Conservation (phyloP, 2,797 vertebrate species). For the Clarias pachynema region DNA sequence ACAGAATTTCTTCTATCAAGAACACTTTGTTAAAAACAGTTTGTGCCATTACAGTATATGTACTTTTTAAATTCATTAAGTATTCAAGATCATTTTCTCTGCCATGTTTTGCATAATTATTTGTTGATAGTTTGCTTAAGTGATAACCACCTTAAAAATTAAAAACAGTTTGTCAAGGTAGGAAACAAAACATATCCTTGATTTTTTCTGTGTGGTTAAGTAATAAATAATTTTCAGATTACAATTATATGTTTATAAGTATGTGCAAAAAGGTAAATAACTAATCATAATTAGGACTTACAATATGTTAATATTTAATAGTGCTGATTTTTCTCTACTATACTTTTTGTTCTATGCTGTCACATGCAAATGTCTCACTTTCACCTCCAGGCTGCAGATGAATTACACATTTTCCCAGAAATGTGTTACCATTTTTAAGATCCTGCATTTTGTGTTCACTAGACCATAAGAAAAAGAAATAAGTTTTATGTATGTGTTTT, state of each 20-base stretch:
- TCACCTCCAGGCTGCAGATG: background rate
- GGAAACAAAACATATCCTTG: no score
- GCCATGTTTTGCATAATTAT: background rate
- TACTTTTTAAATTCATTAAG: background rate
- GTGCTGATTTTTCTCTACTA: background rate
- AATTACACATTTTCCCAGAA: background rate
- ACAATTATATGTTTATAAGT: background rate
- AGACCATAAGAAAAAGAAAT: background rate
- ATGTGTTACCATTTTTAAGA: background rate
- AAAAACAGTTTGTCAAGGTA: background rate
- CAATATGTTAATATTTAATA: background rate
- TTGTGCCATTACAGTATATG: background rate
- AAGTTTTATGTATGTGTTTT: background rate
- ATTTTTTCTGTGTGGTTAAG: background rate
- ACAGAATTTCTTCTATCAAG: background rate
- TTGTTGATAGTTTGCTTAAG: background rate
- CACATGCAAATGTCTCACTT: background rate
- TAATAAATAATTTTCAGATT: background rate
- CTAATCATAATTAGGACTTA: background rate
- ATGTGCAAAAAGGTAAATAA: background rate
- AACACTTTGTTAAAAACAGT: background rate
- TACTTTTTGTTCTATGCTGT: background rate
- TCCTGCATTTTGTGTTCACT: background rate
- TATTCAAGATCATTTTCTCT: background rate
- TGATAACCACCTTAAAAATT: background rate